A percentile compares a stretch with the other conserved stretches of the same genome.
phyloP scores from a whole-genome alignment of 2,888 invertebrate genomes.

The Spodoptera picta region DNA sequence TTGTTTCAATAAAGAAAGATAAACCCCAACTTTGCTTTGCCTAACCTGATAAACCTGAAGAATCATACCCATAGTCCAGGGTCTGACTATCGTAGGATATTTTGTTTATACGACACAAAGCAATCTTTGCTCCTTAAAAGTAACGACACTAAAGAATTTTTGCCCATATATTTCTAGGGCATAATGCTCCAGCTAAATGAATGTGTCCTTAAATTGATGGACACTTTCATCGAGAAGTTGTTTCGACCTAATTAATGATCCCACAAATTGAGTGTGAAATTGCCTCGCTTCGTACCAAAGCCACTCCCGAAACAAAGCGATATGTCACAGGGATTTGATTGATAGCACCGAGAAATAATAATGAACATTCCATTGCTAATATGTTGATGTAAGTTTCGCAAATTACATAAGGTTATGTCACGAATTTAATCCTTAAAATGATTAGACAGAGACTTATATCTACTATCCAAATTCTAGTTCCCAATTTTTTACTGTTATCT shows the following conservation, averaged over 20 bases:
- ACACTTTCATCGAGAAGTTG: constrained; percentile 17
- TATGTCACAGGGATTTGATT: constrained; percentile 44
- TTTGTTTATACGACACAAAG: no score
- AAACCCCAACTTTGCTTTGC: no score
- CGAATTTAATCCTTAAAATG: no score
- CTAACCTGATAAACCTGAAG: no score
- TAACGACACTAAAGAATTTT: no score
- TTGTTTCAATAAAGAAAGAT: no score
- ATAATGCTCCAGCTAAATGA: constrained; percentile 1
- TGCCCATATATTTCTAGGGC: background rate
- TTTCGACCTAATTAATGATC: constrained; percentile 38
- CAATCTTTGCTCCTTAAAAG: no score
- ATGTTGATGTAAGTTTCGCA: background rate
- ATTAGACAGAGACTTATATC: no score
- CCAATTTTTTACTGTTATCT: no score
- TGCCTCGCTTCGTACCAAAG: constrained; percentile 19
- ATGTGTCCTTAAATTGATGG: constrained; percentile 29
- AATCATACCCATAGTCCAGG: no score
- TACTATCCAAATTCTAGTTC: no score
- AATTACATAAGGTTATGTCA: background rate
- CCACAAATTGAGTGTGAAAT: constrained; percentile 44
- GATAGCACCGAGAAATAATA: constrained; percentile 8
- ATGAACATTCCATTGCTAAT: background rate
- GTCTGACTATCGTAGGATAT: no score
- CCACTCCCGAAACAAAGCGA: constrained; percentile 38